Evolutionary conservation across 2,113 vertebrate genomes (phyloP).

Genomic region (Emydura subglobosa): DNA sequence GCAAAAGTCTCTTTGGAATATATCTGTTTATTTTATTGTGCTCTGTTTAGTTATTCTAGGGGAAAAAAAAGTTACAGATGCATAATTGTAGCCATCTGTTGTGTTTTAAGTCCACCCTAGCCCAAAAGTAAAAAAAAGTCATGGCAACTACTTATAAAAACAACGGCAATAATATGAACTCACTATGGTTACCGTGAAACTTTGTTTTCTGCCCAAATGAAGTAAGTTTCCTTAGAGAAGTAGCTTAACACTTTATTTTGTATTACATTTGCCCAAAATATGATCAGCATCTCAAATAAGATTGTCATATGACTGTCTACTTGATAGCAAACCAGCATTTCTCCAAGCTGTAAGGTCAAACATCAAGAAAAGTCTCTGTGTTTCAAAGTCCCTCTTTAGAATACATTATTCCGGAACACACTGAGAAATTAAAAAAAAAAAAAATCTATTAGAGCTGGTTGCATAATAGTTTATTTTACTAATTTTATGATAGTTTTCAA

Average conservation of each 20-base stretch:
- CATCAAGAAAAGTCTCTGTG: background rate
- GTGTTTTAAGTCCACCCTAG: slow-evolving; percentile 80
- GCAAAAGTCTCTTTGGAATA: slow-evolving; percentile 73
- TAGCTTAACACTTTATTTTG: slow-evolving; percentile 77
- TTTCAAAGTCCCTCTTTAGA: background rate
- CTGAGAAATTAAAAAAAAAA: slow-evolving; percentile 39
- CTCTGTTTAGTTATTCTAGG: slow-evolving; percentile 80
- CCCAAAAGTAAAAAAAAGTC: slow-evolving; percentile 78
- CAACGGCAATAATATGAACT: slow-evolving; percentile 81
- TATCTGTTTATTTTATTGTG: slow-evolving; percentile 83
- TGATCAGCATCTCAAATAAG: slow-evolving; percentile 73
- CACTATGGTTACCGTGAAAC: slow-evolving; percentile 82
- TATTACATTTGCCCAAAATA: slow-evolving; percentile 76
- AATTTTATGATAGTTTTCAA: slow-evolving; percentile 25
- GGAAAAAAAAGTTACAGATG: slow-evolving; percentile 70
- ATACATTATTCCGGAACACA: slow-evolving; percentile 51
- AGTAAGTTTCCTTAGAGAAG: slow-evolving; percentile 80
- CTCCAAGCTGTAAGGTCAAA: background rate
- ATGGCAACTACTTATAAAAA: slow-evolving; percentile 83
- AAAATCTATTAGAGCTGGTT: slow-evolving; percentile 50
- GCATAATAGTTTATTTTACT: slow-evolving; percentile 53
- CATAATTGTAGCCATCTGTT: slow-evolving; percentile 84
- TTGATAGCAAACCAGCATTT: slow-evolving; percentile 67
- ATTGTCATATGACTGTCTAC: slow-evolving; percentile 69
- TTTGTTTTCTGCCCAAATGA: slow-evolving; percentile 78